phyloP scores from a whole-genome alignment of 2,797 vertebrate species.

The Falco rusticolus region DNA sequence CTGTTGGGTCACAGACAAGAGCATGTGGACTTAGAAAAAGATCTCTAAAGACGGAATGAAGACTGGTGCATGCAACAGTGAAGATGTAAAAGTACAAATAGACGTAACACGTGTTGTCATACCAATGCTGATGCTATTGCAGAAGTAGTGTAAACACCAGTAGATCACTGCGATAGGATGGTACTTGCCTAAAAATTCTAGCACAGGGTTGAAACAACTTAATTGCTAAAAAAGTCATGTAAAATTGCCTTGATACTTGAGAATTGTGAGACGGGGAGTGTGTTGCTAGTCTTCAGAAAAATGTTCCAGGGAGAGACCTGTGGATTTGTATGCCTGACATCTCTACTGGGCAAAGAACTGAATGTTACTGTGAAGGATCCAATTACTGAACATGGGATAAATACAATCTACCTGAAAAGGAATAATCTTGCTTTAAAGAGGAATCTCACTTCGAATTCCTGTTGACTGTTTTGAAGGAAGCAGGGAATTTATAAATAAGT shows the following conservation, averaged over 20 bases:
- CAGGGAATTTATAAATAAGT: background rate
- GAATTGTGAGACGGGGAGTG: background rate
- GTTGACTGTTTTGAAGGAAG: background rate
- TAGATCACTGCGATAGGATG: background rate
- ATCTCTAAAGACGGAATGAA: background rate
- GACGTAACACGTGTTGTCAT: background rate
- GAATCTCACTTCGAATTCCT: background rate
- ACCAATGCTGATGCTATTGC: background rate
- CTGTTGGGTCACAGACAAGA: background rate
- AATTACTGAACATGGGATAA: background rate
- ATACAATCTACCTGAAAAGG: background rate
- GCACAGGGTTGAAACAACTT: background rate
- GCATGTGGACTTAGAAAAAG: background rate
- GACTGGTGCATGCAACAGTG: background rate
- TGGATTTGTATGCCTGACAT: background rate
- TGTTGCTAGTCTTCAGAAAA: background rate
- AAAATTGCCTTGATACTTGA: background rate
- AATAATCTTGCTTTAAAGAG: background rate
- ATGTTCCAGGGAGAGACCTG: background rate
- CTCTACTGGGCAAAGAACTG: background rate
- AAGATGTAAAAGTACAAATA: background rate
- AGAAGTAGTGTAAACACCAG: background rate
- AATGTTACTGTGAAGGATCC: background rate
- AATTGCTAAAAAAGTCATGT: background rate
- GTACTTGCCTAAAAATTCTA: background rate